Conservation (phyloP, 2,113 vertebrate genomes). For the Elaphurus davidianus region DNA sequence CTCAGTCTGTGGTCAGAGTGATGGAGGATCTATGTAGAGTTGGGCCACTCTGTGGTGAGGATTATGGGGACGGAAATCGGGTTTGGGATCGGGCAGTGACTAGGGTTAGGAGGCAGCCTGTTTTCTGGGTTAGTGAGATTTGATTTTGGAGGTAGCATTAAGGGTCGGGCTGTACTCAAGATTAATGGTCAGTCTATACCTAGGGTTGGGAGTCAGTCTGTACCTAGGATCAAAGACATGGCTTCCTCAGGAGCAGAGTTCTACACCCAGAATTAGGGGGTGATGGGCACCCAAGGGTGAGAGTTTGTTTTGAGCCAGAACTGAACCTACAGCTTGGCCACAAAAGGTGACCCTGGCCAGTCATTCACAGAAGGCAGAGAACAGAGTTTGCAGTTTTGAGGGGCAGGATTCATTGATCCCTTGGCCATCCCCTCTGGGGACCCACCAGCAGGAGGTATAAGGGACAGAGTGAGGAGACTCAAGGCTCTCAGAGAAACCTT, state of each 20-base stretch:
- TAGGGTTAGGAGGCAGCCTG: neutral
- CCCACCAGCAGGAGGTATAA: neutral
- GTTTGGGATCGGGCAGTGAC: constrained; percentile 8
- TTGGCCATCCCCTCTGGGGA: neutral
- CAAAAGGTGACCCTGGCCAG: neutral
- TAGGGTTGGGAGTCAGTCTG: neutral
- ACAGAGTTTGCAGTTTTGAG: neutral
- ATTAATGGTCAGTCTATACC: neutral
- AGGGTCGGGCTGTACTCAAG: neutral
- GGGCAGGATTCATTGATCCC: neutral
- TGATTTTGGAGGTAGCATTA: neutral
- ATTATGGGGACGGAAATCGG: neutral
- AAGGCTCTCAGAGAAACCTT: neutral
- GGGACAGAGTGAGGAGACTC: neutral
- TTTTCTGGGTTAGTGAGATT: neutral
- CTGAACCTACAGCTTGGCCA: neutral
- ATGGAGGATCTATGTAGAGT: neutral
- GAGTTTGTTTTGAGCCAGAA: neutral
- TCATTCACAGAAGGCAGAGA: neutral
- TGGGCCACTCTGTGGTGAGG: neutral
- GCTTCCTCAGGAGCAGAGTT: neutral
- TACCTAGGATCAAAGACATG: neutral
- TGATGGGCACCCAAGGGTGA: neutral
- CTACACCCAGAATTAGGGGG: neutral
- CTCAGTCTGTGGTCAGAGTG: neutral